Conservation (phyloP, 2,888 invertebrate genomes). For the Coenonympha arcania region DNA sequence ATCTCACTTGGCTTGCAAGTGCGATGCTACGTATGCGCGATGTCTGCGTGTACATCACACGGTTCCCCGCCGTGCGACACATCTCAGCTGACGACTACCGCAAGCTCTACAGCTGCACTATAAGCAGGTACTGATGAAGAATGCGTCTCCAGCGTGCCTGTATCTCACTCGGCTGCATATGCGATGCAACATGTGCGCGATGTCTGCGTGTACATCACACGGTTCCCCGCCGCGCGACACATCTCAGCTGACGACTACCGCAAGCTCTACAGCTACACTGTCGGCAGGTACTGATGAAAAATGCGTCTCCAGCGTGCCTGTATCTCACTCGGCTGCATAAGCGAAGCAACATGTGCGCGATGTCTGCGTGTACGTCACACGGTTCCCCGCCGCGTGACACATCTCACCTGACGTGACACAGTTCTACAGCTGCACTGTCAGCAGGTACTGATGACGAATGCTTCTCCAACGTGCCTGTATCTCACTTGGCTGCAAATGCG, state of each 20-base stretch:
- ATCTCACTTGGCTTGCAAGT: too few species aligned
- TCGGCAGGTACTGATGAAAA: constrained; percentile 43
- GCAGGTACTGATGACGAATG: constrained; percentile 42
- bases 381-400: constrained; percentile 43
- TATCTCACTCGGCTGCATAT: too few species aligned
- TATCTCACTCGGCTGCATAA: too few species aligned
- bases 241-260: constrained; percentile 44
- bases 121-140: constrained; percentile 43
- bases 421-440: constrained; percentile 53
- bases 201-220: constrained; percentile 56
- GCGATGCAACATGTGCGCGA: too few species aligned
- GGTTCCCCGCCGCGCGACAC: constrained; percentile 43
- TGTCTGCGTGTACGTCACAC: constrained; percentile 56
- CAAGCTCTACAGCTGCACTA: constrained; percentile 50
- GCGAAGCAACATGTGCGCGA: too few species aligned
- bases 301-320: too few species aligned
- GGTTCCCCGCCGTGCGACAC: constrained; percentile 43
- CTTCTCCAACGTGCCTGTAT: too few species aligned
- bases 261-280: constrained; percentile 45
- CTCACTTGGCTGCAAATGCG: too few species aligned
- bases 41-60: constrained; percentile 56
- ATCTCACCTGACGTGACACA: constrained; percentile 38
- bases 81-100: constrained; percentile 44
- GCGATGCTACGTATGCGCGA: too few species aligned
- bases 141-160: too few species aligned